Conservation (phyloP, 1,140 invertebrate species). For the Neotoxoptera formosana region DNA sequence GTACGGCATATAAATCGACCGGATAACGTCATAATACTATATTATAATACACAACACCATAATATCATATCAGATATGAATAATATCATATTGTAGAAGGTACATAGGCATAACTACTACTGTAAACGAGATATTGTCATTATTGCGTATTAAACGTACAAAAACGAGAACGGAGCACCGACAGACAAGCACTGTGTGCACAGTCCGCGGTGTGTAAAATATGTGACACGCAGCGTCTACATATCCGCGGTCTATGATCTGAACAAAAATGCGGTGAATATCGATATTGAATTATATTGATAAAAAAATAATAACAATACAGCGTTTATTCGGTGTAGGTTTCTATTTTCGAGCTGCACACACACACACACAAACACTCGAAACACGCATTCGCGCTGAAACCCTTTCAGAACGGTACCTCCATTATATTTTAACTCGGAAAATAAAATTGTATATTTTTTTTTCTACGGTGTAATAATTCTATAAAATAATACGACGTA, state of each 20-base stretch:
- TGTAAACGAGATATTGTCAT: not conserved
- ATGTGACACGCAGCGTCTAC: too few relatives aligned
- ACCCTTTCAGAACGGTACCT: not conserved
- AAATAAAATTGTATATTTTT: not conserved
- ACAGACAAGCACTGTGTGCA: not conserved
- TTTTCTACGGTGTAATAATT: not conserved
- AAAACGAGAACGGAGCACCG: not conserved
- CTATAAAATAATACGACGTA: not conserved
- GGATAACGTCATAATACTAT: not conserved
- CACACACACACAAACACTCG: constrained; percentile 2
- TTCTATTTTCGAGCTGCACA: constrained; percentile 22
- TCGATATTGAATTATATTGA: not conserved
- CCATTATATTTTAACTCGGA: not conserved
- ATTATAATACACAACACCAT: not conserved
- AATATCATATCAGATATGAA: not conserved
- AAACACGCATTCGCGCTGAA: not conserved
- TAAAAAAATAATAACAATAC: not conserved
- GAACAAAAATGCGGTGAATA: not conserved
- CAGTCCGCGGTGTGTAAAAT: too few relatives aligned
- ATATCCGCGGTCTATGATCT: too few relatives aligned
- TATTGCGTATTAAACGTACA: not conserved
- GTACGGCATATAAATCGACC: not conserved
- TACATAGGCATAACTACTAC: too few relatives aligned
- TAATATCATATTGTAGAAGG: not conserved
- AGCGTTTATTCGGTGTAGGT: not conserved